Percentiles rank a stretch among this genome's conserved stretches.
Conservation (phyloP, 1,140 invertebrate species). For the Spodoptera frugiperda region DNA sequence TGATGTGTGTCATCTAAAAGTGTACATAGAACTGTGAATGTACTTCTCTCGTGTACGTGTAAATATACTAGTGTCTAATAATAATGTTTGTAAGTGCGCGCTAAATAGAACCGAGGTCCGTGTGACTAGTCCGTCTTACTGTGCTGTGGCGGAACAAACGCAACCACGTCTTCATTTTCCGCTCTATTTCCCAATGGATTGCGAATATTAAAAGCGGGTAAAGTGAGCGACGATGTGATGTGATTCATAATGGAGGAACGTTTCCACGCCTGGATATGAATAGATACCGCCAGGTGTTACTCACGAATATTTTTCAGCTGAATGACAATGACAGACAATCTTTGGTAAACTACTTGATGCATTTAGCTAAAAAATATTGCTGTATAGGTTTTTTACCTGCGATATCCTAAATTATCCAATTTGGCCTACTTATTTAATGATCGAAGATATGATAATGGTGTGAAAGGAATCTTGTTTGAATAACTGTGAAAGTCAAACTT, state of each 20-base stretch:
- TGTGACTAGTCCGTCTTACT: conserved; percentile 48
- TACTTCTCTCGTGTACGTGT: conserved; percentile 58
- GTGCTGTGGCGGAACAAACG: conserved; percentile 60
- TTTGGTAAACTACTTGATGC: conserved; percentile 2
- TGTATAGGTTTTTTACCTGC: not conserved
- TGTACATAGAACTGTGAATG: conserved; percentile 61
- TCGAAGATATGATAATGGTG: conserved; percentile 20
- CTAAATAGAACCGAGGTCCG: conserved; percentile 42
- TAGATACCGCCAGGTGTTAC: conserved; percentile 31
- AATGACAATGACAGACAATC: conserved; percentile 2
- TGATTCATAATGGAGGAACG: conserved; percentile 27
- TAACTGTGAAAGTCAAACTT: conserved; percentile 38
- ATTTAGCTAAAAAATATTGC: conserved; percentile 13
- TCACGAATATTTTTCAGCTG: conserved; percentile 21
- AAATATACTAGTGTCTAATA: conserved; percentile 59
- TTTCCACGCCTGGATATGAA: conserved; percentile 23
- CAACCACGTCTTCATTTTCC: conserved; percentile 56
- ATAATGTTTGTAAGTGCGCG: conserved; percentile 43
- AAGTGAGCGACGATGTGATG: conserved; percentile 37
- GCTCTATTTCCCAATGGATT: conserved; percentile 56
- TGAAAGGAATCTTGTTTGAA: conserved; percentile 23
- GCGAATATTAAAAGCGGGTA: conserved; percentile 54
- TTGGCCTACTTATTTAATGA: conserved; percentile 38
- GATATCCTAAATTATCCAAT: conserved; percentile 6
- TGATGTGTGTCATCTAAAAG: conserved; percentile 61